These are phyloP conservation scores for Oligia latruncula DNA, from an alignment of 2,888 invertebrate species.

Conservation along the genomic window DNA sequence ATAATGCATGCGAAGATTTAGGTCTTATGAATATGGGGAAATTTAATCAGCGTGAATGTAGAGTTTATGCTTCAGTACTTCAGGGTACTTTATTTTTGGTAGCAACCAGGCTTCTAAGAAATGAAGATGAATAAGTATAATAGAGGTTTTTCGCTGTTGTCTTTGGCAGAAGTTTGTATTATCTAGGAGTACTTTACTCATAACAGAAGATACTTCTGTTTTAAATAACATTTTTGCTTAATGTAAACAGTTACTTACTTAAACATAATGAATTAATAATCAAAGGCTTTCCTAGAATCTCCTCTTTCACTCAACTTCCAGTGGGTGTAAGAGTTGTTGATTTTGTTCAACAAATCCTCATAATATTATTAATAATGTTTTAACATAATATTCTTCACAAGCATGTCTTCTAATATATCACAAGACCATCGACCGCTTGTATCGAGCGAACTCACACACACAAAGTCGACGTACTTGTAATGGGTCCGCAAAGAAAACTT, in stretches of 20 bases:
- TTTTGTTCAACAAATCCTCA: conserved; percentile 36
- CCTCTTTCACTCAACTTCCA: conserved; percentile 1
- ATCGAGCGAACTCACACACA: conserved; percentile 85
- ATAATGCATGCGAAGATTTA: conserved; percentile 32
- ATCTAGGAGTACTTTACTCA: background rate
- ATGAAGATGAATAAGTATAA: background rate
- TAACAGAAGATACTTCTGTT: background rate
- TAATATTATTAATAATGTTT: conserved; percentile 10
- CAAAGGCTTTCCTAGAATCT: conserved; percentile 20
- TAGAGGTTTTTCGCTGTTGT: background rate
- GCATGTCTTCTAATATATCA: conserved; percentile 68
- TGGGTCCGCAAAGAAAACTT: conserved; percentile 91
- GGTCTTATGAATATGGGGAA: conserved; percentile 30
- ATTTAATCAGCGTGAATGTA: conserved; percentile 10
- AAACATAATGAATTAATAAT: conserved; percentile 17
- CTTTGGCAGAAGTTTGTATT: background rate
- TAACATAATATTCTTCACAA: conserved; percentile 45
- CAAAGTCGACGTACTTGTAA: conserved; percentile 87
- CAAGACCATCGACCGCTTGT: conserved; percentile 84
- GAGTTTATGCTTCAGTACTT: conserved; percentile 2
- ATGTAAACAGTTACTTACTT: background rate
- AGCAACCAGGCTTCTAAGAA: background rate
- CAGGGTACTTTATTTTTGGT: background rate
- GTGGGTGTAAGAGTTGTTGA: conserved; percentile 9
- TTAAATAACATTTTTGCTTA: background rate